Percentiles rank a stretch among this genome's conserved stretches.
Evolutionary conservation across 2,113 vertebrate genomes (phyloP).

Genomic region (Onychostoma macrolepis): DNA sequence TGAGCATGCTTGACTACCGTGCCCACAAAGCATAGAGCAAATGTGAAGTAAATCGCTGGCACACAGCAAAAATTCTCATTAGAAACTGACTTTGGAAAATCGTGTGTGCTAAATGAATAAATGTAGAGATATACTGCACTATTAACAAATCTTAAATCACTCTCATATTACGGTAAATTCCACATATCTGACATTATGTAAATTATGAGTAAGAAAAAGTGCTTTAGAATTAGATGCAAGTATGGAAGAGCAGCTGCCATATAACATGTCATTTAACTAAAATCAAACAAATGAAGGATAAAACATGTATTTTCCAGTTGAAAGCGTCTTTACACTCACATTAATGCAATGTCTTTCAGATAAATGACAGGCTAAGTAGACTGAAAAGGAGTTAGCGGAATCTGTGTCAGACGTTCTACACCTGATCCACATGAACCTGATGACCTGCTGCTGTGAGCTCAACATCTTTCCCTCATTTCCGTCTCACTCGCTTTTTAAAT

Average conservation of each 20-base stretch:
- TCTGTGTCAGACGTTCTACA: neutral
- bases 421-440: neutral
- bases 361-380: conserved; percentile 5
- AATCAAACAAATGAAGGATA: conserved; percentile 8
- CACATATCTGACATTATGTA: neutral
- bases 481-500: neutral
- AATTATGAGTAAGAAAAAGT: neutral
- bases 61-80: neutral
- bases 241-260: conserved; percentile 4
- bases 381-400: neutral
- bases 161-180: neutral
- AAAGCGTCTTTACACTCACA: neutral
- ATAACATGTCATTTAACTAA: conserved; percentile 21
- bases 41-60: neutral
- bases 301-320: conserved; percentile 8
- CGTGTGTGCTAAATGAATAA: neutral
- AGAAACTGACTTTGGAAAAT: neutral
- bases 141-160: neutral
- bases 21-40: neutral
- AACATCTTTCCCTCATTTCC: conserved; percentile 37
- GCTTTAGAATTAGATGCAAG: neutral
- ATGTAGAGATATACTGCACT: neutral
- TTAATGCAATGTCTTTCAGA: conserved; percentile 7
- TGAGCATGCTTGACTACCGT: conserved; percentile 11
- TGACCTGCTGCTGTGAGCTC: conserved; percentile 19